Evolutionary conservation across 35 echinoderm and acorn worm species (phyloP).

Genomic region (Apostichopus parvimensis): DNA sequence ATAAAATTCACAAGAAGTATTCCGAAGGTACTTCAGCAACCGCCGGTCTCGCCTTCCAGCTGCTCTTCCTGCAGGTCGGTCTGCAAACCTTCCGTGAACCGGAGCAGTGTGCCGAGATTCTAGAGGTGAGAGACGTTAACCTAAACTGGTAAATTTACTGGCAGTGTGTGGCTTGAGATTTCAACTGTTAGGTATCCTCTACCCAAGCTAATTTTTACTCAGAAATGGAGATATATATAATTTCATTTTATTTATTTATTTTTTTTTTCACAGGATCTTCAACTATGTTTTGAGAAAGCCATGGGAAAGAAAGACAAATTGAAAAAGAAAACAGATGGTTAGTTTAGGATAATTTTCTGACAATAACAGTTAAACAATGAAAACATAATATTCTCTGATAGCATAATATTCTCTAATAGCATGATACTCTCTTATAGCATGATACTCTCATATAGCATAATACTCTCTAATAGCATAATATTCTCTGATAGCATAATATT

Average conservation of each 20-base stretch:
- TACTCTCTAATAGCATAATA: no score
- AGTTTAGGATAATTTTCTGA: no score
- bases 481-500: no score
- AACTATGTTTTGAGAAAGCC: constrained; percentile 78
- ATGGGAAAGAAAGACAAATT: constrained; percentile 46
- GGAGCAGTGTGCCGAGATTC: constrained; percentile 69
- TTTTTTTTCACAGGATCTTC: constrained; percentile 73
- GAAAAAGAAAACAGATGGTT: constrained; percentile 54
- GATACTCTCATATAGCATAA: no score
- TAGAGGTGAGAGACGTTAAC: constrained; percentile 61
- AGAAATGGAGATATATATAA: not conserved
- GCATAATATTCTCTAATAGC: no score
- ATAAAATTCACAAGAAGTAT: constrained; percentile 61
- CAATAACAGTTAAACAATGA: no score
- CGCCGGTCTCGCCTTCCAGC: constrained; percentile 69
- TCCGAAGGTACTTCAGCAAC: not conserved
- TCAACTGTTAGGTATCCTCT: no score
- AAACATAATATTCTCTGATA: no score
- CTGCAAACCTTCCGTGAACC: constrained; percentile 88
- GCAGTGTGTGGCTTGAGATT: no score
- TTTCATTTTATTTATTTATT: no score
- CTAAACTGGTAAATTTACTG: not conserved
- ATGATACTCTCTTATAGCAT: no score
- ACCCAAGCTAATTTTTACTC: no score
- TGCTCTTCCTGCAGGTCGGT: constrained; percentile 86